Evolutionary conservation across 2,888 invertebrate genomes (phyloP).

Genomic region (Arrhopalites spinosus): DNA sequence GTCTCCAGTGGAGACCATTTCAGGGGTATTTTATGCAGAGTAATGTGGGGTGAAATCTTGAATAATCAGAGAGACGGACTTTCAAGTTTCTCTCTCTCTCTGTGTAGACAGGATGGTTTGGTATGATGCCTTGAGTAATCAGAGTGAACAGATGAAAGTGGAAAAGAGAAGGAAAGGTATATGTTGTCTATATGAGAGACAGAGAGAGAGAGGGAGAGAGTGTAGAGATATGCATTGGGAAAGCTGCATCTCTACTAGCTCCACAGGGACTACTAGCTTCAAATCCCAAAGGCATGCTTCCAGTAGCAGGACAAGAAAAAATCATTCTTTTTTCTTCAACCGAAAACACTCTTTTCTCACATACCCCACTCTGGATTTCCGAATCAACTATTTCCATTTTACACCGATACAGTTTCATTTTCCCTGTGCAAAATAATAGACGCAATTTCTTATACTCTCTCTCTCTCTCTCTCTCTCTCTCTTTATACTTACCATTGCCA

Average conservation of each 20-base stretch:
- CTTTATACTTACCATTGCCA: not conserved
- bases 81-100: not conserved
- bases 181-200: too few relatives aligned
- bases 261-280: constrained; percentile 51
- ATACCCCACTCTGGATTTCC: constrained; percentile 45
- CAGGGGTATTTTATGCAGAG: constrained; percentile 37
- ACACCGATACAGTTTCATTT: constrained; percentile 42
- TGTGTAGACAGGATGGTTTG: not conserved
- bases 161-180: constrained; percentile 37
- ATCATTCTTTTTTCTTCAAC: constrained; percentile 46
- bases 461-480: not conserved
- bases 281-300: constrained; percentile 52
- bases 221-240: constrained; percentile 28
- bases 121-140: constrained; percentile 43
- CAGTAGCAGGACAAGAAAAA: constrained; percentile 52
- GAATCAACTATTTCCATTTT: constrained; percentile 49
- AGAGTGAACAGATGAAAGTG: constrained; percentile 45
- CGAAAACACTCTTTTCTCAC: constrained; percentile 48
- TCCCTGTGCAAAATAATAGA: constrained; percentile 47
- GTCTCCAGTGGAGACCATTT: constrained; percentile 20
- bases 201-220: constrained; percentile 12
- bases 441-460: constrained; percentile 37
- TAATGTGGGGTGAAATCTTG: constrained; percentile 40
- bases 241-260: constrained; percentile 44
- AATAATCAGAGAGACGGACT: constrained; percentile 42